phyloP scores from a whole-genome alignment of 2,888 invertebrate species.

The Mayetiola destructor region DNA sequence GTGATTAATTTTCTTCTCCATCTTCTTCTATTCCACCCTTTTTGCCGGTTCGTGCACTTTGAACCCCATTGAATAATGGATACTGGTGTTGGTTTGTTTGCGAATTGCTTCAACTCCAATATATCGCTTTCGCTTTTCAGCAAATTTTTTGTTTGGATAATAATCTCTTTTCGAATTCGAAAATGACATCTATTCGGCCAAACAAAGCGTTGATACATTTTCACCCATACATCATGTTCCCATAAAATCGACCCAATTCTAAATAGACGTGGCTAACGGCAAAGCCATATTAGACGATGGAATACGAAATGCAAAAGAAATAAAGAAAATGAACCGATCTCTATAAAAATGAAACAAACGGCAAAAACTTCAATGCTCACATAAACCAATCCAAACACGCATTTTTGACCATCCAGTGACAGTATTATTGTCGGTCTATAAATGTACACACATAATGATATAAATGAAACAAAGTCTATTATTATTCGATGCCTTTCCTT shows the following conservation, averaged over 20 bases:
- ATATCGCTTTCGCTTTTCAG: too few relatives aligned
- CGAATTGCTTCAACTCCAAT: too few relatives aligned
- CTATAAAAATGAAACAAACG: constrained; percentile 3
- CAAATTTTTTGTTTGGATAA: not conserved
- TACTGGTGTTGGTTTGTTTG: too few relatives aligned
- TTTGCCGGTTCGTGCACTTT: not conserved
- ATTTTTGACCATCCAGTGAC: constrained; percentile 12
- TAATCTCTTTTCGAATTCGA: not conserved
- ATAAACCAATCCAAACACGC: constrained; percentile 6
- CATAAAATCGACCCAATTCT: too few relatives aligned
- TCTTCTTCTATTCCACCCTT: not conserved
- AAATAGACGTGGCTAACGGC: too few relatives aligned
- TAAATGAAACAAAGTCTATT: constrained; percentile 1
- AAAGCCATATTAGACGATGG: not conserved
- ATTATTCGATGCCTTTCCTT: constrained; percentile 1
- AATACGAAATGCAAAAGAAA: not conserved
- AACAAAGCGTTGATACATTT: not conserved
- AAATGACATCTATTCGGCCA: too few relatives aligned
- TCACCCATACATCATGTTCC: constrained; percentile 4
- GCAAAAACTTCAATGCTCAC: not conserved
- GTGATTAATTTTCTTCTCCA: constrained; percentile 2
- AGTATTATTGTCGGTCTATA: constrained; percentile 9
- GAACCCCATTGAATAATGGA: too few relatives aligned
- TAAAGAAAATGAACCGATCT: too few relatives aligned
- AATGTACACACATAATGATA: constrained; percentile 13